Conservation (phyloP, 2,113 vertebrate genomes). For the Pampusana beccarii region DNA sequence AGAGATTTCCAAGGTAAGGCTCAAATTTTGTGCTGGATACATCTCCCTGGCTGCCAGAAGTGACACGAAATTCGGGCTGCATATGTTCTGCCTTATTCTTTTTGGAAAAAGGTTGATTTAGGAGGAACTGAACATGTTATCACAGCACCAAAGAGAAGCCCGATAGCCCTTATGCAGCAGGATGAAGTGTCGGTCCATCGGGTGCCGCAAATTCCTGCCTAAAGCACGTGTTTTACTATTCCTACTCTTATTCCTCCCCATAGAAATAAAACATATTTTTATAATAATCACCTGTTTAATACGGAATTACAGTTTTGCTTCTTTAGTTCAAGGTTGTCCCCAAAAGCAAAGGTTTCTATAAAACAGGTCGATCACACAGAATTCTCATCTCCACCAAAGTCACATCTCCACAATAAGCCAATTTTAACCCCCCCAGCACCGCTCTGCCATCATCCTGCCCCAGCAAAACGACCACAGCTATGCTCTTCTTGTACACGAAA, state of each 20-base stretch:
- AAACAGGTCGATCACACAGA: neutral
- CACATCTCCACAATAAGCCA: rapidly evolving
- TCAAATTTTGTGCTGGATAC: rapidly evolving
- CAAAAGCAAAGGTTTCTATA: neutral
- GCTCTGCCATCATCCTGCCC: neutral
- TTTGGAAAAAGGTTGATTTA: neutral
- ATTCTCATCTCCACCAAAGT: neutral
- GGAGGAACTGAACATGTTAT: neutral
- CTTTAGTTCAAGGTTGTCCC: neutral
- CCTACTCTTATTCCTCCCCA: neutral
- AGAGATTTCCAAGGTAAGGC: neutral
- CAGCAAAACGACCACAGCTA: rapidly evolving
- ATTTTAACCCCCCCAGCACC: neutral
- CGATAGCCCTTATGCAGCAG: neutral
- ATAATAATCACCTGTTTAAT: neutral
- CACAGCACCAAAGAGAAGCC: neutral
- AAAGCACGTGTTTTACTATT: neutral
- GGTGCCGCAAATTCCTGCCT: neutral
- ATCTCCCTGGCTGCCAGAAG: neutral
- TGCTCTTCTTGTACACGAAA: neutral
- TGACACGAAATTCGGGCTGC: neutral
- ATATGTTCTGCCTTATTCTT: neutral
- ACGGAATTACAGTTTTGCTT: neutral
- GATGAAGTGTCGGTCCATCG: neutral
- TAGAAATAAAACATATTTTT: neutral